These are phyloP conservation scores for Anthoptus insignis DNA, from an alignment of 2,888 invertebrate genomes.

Conservation along the genomic window DNA sequence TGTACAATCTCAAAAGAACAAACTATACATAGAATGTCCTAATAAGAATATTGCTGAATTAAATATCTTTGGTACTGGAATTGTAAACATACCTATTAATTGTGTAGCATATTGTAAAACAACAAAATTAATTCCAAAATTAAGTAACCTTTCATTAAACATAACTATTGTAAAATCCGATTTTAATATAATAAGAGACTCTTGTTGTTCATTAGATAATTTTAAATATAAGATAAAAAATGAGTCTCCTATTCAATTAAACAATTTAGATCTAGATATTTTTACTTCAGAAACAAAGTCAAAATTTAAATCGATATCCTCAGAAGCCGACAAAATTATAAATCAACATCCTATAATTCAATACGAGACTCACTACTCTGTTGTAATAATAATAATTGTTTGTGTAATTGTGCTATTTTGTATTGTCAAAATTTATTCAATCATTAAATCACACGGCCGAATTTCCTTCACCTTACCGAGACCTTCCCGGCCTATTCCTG, in stretches of 20 bases:
- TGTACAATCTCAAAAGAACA: slow-evolving; percentile 11
- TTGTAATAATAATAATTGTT: background rate
- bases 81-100: background rate
- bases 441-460: background rate
- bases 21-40: slow-evolving; percentile 5
- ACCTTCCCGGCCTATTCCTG: background rate
- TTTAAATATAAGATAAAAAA: background rate
- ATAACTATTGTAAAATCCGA: background rate
- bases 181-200: background rate
- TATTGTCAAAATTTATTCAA: background rate
- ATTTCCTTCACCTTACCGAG: background rate
- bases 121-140: background rate
- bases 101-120: slow-evolving; percentile 2
- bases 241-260: slow-evolving; percentile 16
- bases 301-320: background rate
- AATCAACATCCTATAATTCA: slow-evolving; percentile 1
- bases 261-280: slow-evolving; percentile 25
- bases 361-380: background rate
- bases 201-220: background rate
- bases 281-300: slow-evolving; percentile 1
- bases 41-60: background rate
- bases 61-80: slow-evolving; percentile 1
- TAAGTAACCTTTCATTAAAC: background rate
- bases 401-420: background rate
- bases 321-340: background rate